Evolutionary conservation across 2,888 invertebrate species (phyloP).

Genomic region (Clitarchus hookeri): DNA sequence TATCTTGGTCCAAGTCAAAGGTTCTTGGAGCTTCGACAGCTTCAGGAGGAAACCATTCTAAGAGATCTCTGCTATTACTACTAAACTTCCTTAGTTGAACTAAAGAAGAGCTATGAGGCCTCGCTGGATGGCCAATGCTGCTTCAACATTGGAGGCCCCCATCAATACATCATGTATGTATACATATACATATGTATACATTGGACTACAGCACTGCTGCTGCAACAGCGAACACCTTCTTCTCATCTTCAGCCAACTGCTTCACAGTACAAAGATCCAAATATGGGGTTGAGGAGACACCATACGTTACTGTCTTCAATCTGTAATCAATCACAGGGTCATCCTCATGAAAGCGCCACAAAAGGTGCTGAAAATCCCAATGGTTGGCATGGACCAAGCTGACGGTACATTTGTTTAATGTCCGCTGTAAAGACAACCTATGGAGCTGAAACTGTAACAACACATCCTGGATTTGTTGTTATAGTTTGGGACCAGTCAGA

Average conservation of each 20-base stretch:
- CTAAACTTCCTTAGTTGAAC: no score
- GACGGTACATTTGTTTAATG: not conserved
- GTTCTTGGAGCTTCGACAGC: no score
- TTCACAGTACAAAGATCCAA: not conserved
- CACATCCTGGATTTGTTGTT: not conserved
- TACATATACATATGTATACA: not conserved
- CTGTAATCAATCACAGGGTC: not conserved
- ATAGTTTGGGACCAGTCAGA: not conserved
- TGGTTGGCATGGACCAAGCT: not conserved
- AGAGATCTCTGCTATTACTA: no score
- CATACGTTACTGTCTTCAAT: not conserved
- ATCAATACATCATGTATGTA: not conserved
- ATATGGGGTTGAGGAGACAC: not conserved
- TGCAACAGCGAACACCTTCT: not conserved
- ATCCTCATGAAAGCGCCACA: not conserved
- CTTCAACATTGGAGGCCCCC: not conserved
- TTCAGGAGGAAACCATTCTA: no score
- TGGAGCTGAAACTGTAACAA: not conserved
- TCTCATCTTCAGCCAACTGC: not conserved
- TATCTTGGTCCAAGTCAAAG: no score
- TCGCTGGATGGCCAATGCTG: not conserved
- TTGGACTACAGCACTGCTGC: not conserved
- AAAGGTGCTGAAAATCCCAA: not conserved
- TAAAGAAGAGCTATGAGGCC: not conserved
- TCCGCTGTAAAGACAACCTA: not conserved